Conservation (phyloP, 1,140 invertebrate species). For the Eupristina koningsbergeri region DNA sequence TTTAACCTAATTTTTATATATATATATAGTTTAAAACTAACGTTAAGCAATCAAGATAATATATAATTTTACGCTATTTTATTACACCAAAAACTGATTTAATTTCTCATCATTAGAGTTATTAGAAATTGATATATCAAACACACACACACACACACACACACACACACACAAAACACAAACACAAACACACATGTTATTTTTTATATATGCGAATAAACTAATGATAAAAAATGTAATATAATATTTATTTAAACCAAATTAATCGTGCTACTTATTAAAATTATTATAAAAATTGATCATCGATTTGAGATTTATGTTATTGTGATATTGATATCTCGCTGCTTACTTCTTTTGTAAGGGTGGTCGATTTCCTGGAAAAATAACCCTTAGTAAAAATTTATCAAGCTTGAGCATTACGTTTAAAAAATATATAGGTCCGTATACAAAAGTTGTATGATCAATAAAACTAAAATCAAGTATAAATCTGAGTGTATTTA, state of each 20-base stretch:
- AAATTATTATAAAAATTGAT: not conserved
- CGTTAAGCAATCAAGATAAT: too few relatives aligned
- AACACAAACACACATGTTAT: not conserved
- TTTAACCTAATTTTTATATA: too few relatives aligned
- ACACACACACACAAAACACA: too few relatives aligned
- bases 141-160: too few relatives aligned
- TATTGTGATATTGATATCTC: not conserved
- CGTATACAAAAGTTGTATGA: not conserved
- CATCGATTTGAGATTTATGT: not conserved
- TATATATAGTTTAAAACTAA: too few relatives aligned
- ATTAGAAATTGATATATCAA: not conserved
- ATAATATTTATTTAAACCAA: not conserved
- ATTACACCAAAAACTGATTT: too few relatives aligned
- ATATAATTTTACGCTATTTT: too few relatives aligned
- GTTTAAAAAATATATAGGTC: not conserved
- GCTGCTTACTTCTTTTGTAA: not conserved
- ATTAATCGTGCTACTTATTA: not conserved
- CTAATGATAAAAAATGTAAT: not conserved
- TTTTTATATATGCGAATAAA: not conserved
- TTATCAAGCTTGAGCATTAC: not conserved
- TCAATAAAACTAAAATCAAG: not conserved
- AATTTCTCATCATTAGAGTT: too few relatives aligned
- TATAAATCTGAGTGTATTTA: slow-evolving; percentile 1
- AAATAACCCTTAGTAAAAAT: not conserved
- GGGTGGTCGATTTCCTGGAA: not conserved